phyloP scores from a whole-genome alignment of 1,140 invertebrate genomes.

The Bathynomus jamesi region DNA sequence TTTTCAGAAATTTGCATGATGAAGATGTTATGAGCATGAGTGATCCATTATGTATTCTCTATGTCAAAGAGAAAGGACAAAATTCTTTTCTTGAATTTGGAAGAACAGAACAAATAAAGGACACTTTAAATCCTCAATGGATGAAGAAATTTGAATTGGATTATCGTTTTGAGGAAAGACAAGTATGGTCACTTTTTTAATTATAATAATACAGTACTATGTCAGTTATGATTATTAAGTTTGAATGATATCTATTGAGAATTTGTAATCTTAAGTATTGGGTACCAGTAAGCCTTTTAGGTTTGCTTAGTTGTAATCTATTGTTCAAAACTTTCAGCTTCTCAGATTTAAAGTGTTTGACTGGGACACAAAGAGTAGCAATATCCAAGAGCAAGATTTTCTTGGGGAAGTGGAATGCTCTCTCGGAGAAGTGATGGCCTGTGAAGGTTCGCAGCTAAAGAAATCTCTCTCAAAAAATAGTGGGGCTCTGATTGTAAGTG shows the following conservation, averaged over 20 bases:
- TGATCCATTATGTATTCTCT: constrained; percentile 49
- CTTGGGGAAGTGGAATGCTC: constrained; percentile 48
- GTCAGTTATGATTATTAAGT: not conserved
- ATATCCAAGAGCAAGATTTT: constrained; percentile 46
- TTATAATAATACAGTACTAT: not conserved
- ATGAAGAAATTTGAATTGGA: constrained; percentile 48
- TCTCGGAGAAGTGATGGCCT: constrained; percentile 49
- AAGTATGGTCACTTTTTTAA: constrained; percentile 7
- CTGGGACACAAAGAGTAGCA: constrained; percentile 37
- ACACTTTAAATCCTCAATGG: constrained; percentile 51
- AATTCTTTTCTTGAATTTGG: constrained; percentile 42
- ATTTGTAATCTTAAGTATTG: not conserved
- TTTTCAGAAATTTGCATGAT: constrained; percentile 44
- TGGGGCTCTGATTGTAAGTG: constrained; percentile 43
- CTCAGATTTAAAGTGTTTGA: constrained; percentile 43
- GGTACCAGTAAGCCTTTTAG: not conserved
- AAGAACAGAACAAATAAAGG: constrained; percentile 50
- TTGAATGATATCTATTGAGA: not conserved
- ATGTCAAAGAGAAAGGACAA: constrained; percentile 30
- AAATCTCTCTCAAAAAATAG: constrained; percentile 37
- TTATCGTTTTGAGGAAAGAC: constrained; percentile 51
- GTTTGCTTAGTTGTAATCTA: not conserved
- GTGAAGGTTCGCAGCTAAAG: constrained; percentile 39
- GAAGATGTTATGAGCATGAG: constrained; percentile 48
- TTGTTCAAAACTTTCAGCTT: constrained; percentile 37